Evolutionary conservation across 37 sponge, comb jelly and placozoan species (phyloP), one percentile per base, ranked within the genome.

Genomic region (Geodia barretti): DNA sequence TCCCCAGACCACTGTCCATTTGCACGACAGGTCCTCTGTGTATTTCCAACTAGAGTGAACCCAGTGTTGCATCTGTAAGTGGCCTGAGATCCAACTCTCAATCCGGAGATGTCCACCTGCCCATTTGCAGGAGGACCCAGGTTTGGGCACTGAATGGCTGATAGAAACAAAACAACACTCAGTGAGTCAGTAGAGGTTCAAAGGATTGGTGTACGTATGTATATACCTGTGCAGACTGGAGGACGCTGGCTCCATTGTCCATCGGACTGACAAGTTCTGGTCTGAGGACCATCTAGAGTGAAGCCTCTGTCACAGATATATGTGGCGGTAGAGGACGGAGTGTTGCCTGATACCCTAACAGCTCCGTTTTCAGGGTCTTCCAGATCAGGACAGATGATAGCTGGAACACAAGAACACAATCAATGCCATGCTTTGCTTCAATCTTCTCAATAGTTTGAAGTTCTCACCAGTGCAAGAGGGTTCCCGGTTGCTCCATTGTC

Each of bases 291-390:
- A 38, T 14, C 24, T 37, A 89, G 74, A 26, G 32, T 47, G 41
- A 64, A 89, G 11, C 90, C 90, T 74, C 4, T 39, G 39, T 64
- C 40, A 32, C 91, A 90, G n/a, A 4, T 42, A 70, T 90, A 90
- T 28, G 9, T 71, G 20, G 81, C 91, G 28, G 68, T 64, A 11
- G 86, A 81, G 38, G 72, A 61, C 3, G 41, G 74, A 3, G 78
- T 81, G 29, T 62, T 69, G 35, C 63, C 65, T 29, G 62, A 39
- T 23, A 82, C 36, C 0, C 40, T 73, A 24, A 80, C 71, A 0
- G 9, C 28, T 1, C 83, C 82, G 65, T 86, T 74, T 0, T 31
- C 34, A 38, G 88, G 88, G 3, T 26, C 70, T 3, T 33, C 25
- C 1, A 87, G 70, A 29, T 63, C 17, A 26, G 76, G 76, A 66